Base-by-base conservation (phyloP, 2,797 vertebrate species). In the Chaenodraco wilsoni region DNA sequence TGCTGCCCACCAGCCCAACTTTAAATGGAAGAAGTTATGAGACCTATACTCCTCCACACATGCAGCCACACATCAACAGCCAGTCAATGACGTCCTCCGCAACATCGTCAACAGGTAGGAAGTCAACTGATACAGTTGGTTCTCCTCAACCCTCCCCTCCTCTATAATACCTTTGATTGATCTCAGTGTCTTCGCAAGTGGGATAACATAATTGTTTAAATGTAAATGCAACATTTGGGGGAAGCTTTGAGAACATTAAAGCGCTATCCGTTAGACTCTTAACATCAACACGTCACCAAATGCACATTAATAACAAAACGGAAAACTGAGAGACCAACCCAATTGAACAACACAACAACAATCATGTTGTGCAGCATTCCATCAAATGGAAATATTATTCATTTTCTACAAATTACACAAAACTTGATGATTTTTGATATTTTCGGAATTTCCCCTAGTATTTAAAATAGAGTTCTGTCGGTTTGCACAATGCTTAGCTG, bases 41-140 rank as follows among this genome's bases (percentile, higher is more conserved):
- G 37, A 96, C 98, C 4, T 99, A 99, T 76, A 98, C 97, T 17
- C 96, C 98, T 81, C 96, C 97, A 68, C 98, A 99, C 92, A 98
- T 99, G 96, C 98, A 99, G 95, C 95, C 97, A 92, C 97, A 99
- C 93, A 97, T 99, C 96, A 98, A 96, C 94, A 96, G 96, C 93
- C 97, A 99, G 92, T 95, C 97, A 45, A 96, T 99, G 97, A 95
- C 95, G 70, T 93, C 97, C 61, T 97, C 98, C 82, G 94, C 96
- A 89, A 94, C 97, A 60, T 96, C 97, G 75, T 99, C 98, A 85
- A 98, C 98, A 94, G 98, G 98, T 99, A 94, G 91, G 93, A 56
- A 44, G 43, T 31, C 14, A 37, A 55, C 7, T 8, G 8, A 63
- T 11, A 23, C 33, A 44, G 37, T 67, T 54, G 54, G 60, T 33